phyloP scores from a whole-genome alignment of 2,113 vertebrate genomes.

The Aegithalos caudatus region DNA sequence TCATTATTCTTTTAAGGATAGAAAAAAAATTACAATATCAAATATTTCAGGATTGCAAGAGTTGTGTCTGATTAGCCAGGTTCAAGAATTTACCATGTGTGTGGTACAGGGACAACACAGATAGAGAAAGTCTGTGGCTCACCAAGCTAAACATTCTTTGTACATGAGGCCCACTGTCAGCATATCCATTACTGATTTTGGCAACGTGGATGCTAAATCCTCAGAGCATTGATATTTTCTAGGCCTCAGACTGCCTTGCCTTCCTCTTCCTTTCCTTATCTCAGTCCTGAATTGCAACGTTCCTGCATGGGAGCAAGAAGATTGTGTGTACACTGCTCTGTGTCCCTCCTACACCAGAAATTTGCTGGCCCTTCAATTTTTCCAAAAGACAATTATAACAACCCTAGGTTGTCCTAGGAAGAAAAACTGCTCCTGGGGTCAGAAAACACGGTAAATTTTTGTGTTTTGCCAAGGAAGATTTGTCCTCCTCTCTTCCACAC shows the following conservation, averaged over 20 bases:
- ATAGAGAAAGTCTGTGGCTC: not conserved
- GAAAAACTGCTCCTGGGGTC: not conserved
- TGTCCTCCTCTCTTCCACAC: not conserved
- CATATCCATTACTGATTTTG: not conserved
- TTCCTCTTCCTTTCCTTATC: not conserved
- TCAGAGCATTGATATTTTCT: not conserved
- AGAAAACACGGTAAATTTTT: not conserved
- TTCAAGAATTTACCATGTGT: not conserved
- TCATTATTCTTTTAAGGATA: not conserved
- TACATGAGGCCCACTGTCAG: rapidly evolving
- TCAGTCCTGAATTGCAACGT: not conserved
- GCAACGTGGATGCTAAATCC: not conserved
- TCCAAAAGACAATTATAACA: not conserved
- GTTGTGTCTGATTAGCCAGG: not conserved
- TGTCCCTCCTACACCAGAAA: not conserved
- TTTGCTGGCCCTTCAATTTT: not conserved
- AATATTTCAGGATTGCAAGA: not conserved
- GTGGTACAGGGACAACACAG: not conserved
- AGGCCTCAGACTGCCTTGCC: not conserved
- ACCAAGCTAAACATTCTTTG: not conserved
- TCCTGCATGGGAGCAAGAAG: not conserved
- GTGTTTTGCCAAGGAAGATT: not conserved
- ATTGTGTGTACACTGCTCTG: rapidly evolving
- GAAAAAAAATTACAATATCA: not conserved
- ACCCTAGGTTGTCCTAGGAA: not conserved